These are phyloP conservation scores for Lasioglossum morio DNA, from an alignment of 2,888 invertebrate species.

Conservation along the genomic window DNA sequence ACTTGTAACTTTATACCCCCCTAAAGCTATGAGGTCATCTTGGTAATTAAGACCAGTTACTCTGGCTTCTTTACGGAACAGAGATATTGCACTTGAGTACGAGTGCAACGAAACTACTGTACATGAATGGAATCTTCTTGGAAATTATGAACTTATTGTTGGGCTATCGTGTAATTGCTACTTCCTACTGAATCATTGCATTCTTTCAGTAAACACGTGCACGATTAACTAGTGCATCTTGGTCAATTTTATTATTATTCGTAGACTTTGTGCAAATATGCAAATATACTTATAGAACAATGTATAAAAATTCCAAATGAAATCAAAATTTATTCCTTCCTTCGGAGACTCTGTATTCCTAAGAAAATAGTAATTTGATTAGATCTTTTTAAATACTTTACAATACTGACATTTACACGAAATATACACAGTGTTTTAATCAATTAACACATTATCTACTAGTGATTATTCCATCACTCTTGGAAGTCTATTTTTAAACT, in stretches of 20 bases:
- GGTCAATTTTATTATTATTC: background rate
- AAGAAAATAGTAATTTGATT: background rate
- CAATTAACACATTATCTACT: background rate
- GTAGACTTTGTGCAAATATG: background rate
- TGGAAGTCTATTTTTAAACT: no score
- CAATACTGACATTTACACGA: background rate
- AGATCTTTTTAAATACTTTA: background rate
- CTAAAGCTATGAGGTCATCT: slow-evolving; percentile 83
- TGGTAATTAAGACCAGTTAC: slow-evolving; percentile 83
- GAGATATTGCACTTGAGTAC: slow-evolving; percentile 45
- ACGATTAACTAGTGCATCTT: background rate
- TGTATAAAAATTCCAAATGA: background rate
- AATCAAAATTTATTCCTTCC: background rate
- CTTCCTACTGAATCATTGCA: background rate
- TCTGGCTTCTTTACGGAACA: slow-evolving; percentile 74
- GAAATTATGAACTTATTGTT: slow-evolving; percentile 29
- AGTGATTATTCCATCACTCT: no score
- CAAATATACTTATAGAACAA: background rate
- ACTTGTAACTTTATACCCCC: slow-evolving; percentile 80
- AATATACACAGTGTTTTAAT: background rate
- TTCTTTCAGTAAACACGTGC: background rate
- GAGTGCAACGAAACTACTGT: slow-evolving; percentile 57
- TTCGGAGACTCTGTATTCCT: background rate
- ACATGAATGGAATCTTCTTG: slow-evolving; percentile 51
- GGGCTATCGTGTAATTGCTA: slow-evolving; percentile 10